Evolutionary conservation across 1,140 invertebrate species (phyloP).

Genomic region (Drosophila quadrilineata): DNA sequence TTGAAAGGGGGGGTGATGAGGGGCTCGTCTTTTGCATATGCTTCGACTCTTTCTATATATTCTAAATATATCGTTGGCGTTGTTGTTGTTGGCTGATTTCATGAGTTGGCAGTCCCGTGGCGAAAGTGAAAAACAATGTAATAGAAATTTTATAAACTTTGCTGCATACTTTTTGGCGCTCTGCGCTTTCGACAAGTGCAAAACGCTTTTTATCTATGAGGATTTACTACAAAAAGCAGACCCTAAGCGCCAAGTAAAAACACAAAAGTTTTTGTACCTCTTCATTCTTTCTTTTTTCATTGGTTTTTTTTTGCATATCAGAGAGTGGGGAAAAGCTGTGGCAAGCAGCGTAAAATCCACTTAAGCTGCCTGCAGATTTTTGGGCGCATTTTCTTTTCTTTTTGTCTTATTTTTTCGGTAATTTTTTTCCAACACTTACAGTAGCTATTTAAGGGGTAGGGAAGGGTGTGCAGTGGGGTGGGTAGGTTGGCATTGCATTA

Average conservation of each 20-base stretch:
- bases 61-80: too few species aligned
- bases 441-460: neutral
- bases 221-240: conserved; percentile 41
- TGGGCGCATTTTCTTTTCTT: conserved; percentile 38
- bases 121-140: conserved; percentile 62
- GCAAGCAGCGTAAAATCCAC: conserved; percentile 48
- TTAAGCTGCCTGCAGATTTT: conserved; percentile 61
- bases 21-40: conserved; percentile 45
- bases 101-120: conserved; percentile 31
- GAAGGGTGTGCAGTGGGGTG: neutral
- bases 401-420: conserved; percentile 7
- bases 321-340: neutral
- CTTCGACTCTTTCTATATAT: too few species aligned
- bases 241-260: conserved; percentile 2
- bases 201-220: conserved; percentile 55
- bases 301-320: conserved; percentile 22
- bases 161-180: conserved; percentile 25
- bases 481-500: conserved; percentile 44
- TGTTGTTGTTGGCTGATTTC: conserved; percentile 38
- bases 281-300: neutral
- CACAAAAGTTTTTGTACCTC: conserved; percentile 31
- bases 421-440: conserved; percentile 42
- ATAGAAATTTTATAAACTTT: conserved; percentile 62
- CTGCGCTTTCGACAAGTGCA: conserved; percentile 49
- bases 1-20: too few species aligned